Percentiles rank a stretch among this genome's conserved stretches.
phyloP scores from a whole-genome alignment of 2,113 vertebrate species.

The Orientallactaga bullata region DNA sequence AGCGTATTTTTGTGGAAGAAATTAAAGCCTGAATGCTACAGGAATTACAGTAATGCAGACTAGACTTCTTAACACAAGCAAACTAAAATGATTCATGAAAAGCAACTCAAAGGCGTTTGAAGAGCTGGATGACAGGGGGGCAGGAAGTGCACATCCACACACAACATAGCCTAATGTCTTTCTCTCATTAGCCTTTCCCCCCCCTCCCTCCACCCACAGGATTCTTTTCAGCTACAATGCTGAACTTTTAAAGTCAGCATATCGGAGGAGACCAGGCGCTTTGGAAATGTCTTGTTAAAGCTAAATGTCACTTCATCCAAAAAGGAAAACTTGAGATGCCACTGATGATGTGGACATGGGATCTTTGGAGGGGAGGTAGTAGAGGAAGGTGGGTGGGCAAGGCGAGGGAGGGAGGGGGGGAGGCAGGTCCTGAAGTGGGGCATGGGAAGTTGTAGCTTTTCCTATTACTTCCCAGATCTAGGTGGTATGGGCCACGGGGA shows the following conservation, averaged over 20 bases:
- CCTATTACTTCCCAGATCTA: neutral
- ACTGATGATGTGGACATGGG: neutral
- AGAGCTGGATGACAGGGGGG: neutral
- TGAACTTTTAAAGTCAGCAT: constrained; percentile 79
- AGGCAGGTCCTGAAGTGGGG: neutral
- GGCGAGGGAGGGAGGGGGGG: neutral
- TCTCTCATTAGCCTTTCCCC: constrained; percentile 49
- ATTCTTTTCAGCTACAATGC: constrained; percentile 66
- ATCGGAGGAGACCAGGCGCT: constrained; percentile 85
- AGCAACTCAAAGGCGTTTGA: constrained; percentile 66
- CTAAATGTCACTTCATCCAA: constrained; percentile 86
- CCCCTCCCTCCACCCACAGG: neutral
- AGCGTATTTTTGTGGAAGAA: constrained; percentile 75
- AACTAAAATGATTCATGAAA: constrained; percentile 46
- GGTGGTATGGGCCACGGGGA: neutral
- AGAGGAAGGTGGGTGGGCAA: neutral
- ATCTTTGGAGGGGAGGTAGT: constrained; percentile 69
- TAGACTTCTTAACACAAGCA: neutral
- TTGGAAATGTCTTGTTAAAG: constrained; percentile 89
- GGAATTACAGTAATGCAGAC: constrained; percentile 52
- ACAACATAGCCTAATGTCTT: constrained; percentile 41
- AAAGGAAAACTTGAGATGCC: constrained; percentile 72
- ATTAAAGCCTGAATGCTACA: constrained; percentile 67
- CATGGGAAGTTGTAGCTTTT: neutral
- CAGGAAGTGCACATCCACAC: constrained; percentile 59